Base-by-base conservation (phyloP, 2,888 invertebrate species). In the Leptopilina syphax region DNA sequence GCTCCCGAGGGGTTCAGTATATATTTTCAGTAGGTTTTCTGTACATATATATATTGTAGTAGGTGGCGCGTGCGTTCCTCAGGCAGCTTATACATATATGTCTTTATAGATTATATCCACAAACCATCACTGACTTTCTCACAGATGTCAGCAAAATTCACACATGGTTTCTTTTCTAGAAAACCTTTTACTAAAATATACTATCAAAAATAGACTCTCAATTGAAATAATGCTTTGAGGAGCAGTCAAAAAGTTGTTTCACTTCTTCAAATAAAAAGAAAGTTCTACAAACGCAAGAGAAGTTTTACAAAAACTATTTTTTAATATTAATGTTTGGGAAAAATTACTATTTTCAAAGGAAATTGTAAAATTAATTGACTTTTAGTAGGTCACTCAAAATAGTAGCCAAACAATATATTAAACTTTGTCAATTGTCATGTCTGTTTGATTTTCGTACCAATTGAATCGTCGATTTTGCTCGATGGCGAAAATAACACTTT, bases 141-240 rank as follows among this genome's bases (percentile, higher is more conserved):
- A 47, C 67, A 67, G 44, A 67, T 67, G 67, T 67, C 67, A 67
- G 67, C 67, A 41, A 44, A 67, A 67, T 67, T 44, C 67, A 18
- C 67, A 41, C 67, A n/a, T 67, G 67, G 18, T 6, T 67, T 67
- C 67, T 18, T 41, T 47, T 67, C 44, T 44, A 18, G 34, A 67
- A 44, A 44, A 9, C n/a, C 67, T 67, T 44, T 67, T 9, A 47
- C n/a, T 47, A 10, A 47, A 67, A 67, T n/a, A 24, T 24, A 63
- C 18, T 24, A 18, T 63, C 24, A 18, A 63, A 63, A 6, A 24
- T 60, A 60, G 7, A 57, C 57, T 8, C n/a, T 60, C 18, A 60
- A 7, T 18, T 4, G 5, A 65, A 65, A 12, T 18, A 65, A 27
- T 9, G 27, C 34, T 5, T 27, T 65, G 1, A 1, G 65, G n/a